Conservation (phyloP, 2,888 invertebrate genomes). For the Sesia bembeciformis region DNA sequence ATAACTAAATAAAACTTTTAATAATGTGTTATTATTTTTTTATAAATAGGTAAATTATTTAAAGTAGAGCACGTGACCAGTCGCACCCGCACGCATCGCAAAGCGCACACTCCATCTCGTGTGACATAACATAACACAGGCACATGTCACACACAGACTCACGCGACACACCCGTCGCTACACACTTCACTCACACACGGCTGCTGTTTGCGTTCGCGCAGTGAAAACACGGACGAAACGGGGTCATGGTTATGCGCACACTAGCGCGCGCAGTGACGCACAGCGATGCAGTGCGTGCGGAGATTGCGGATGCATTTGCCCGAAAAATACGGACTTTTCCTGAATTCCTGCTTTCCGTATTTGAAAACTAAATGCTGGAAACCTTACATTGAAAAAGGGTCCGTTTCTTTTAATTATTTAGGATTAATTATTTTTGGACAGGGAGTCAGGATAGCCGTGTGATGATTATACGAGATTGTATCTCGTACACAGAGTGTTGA, state of each 20-base stretch:
- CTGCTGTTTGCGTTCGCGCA: slow-evolving; percentile 24
- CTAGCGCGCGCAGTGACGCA: slow-evolving; percentile 13
- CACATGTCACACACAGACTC: slow-evolving; percentile 12
- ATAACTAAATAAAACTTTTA: too few relatives aligned
- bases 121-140: slow-evolving; percentile 40
- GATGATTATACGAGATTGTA: too few relatives aligned
- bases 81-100: slow-evolving; percentile 2
- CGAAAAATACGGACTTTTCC: background rate
- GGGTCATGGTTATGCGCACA: slow-evolving; percentile 54
- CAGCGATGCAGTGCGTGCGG: slow-evolving; percentile 11
- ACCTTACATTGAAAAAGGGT: too few relatives aligned
- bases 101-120: slow-evolving; percentile 22
- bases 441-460: too few relatives aligned
- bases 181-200: slow-evolving; percentile 9
- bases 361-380: too few relatives aligned
- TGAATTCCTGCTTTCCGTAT: too few relatives aligned
- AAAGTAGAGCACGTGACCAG: slow-evolving; percentile 10
- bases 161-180: slow-evolving; percentile 11
- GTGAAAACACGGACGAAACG: slow-evolving; percentile 32
- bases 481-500: too few relatives aligned
- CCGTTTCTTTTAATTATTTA: too few relatives aligned
- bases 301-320: slow-evolving; percentile 41
- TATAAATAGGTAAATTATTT: too few relatives aligned
- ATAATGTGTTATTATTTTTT: too few relatives aligned
- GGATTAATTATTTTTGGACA: too few relatives aligned